Evolutionary conservation across 2,797 vertebrate species (phyloP).

Genomic region (Melopsittacus undulatus): DNA sequence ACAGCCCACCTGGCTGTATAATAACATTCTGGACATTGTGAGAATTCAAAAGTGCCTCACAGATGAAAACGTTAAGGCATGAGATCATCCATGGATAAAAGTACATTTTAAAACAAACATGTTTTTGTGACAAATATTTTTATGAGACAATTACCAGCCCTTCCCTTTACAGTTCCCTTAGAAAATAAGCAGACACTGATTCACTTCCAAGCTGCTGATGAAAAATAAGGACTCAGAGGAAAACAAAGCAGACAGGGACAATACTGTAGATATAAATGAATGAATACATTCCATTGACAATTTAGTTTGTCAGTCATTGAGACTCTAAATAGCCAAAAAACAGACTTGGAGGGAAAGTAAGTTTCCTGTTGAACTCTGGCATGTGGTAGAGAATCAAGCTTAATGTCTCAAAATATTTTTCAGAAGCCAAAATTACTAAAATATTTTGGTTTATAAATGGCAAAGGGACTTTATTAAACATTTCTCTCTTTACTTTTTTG

Average conservation of each 20-base stretch:
- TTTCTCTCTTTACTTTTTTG: neutral
- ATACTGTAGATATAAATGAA: conserved; percentile 57
- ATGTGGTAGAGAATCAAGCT: neutral
- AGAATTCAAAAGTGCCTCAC: neutral
- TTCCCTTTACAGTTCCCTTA: conserved; percentile 49
- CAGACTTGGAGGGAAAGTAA: neutral
- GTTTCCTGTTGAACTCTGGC: conserved; percentile 12
- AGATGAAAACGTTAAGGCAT: conserved; percentile 22
- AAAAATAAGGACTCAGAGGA: conserved; percentile 43
- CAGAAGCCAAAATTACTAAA: neutral
- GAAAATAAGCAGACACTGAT: conserved; percentile 63
- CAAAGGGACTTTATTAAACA: neutral
- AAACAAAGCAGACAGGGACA: conserved; percentile 64
- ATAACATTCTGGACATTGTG: neutral
- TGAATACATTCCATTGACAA: conserved; percentile 57
- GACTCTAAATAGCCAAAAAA: conserved; percentile 23
- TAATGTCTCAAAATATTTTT: conserved; percentile 1
- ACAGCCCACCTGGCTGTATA: neutral
- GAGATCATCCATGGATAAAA: conserved; percentile 21
- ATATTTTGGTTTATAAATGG: neutral
- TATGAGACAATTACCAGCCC: conserved; percentile 33
- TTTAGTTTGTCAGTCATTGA: conserved; percentile 42
- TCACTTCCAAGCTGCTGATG: conserved; percentile 45
- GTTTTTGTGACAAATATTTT: conserved; percentile 42
- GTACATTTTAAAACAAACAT: conserved; percentile 26